Evolutionary conservation across 2,113 vertebrate species (phyloP), one percentile per base, ranked within the genome.

Genomic region (Coryphaenoides rupestris): DNA sequence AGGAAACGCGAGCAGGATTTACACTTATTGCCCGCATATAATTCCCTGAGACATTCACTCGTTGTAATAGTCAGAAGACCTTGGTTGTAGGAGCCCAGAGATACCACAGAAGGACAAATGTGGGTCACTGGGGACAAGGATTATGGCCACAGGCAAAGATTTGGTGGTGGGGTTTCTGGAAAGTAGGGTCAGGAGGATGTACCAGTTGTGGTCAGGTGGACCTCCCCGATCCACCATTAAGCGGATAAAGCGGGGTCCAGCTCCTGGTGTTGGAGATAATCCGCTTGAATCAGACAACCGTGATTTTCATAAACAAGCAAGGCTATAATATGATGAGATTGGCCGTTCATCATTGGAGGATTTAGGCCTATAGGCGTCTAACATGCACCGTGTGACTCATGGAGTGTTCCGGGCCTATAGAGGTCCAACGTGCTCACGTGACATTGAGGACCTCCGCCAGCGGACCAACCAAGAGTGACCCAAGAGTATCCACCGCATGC

Each of bases 1-100:
- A 70, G 75, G 66, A 78, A 84, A 82, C 68, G 68, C 78, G 69
- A 10, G 5, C 58, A 46, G 73, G 80, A 87, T 77, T 82, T 82
- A 84, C 68, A 33, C 67, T 74, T 72, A 69, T 50, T 61, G 61
- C 53, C 58, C 0, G 0, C 26, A 63, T 81, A 63, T 81, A 79
- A 75, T 78, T 73, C 58, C 57, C 60, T 68, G 47, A 2, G 75
- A 75, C 50, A 63, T 65, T 73, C 67, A 28, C 62, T n/a, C n/a
- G n/a, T n/a, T n/a, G n/a, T 75, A 62, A 66, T 60, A 74, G 80
- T 79, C 80, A 72, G 50, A 56, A 33, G 28, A 2, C 28, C 28
- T 33, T 33, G 5, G 5, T 33, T 33, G 1, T 9, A 1, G 3
- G 3, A 33, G 28, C 28, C 28, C 28, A 10, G 50, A 23, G 19